Evolutionary conservation across 2,113 vertebrate genomes (phyloP).

Genomic region (Progne subis): DNA sequence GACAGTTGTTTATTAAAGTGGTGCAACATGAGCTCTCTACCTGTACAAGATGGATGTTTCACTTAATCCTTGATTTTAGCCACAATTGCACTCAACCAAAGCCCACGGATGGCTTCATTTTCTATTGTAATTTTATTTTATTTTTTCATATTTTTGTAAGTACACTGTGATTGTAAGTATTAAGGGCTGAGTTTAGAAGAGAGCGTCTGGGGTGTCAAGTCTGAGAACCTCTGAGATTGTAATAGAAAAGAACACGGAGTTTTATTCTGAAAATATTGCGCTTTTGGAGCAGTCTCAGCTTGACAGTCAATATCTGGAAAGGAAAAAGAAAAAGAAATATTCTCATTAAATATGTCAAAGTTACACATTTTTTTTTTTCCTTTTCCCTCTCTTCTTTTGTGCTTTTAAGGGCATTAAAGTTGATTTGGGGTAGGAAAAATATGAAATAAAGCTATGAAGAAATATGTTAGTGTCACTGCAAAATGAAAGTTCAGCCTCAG

Average conservation of each 20-base stretch:
- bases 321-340: neutral
- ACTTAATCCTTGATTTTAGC: neutral
- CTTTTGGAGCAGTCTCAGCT: neutral
- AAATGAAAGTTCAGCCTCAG: neutral
- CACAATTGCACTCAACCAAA: neutral
- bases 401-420: neutral
- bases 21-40: neutral
- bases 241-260: neutral
- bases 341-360: neutral
- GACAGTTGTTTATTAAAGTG: neutral
- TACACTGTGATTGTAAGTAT: neutral
- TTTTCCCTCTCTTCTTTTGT: neutral
- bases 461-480: neutral
- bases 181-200: neutral
- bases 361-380: neutral
- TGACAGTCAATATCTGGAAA: neutral
- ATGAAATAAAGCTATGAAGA: neutral
- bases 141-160: neutral
- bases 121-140: neutral
- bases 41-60: neutral
- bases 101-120: neutral
- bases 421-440: neutral
- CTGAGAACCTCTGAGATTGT: neutral
- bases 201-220: neutral
- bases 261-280: neutral